Base-by-base conservation (phyloP, 2,888 invertebrate genomes). In the Lycocerus yunnanus region DNA sequence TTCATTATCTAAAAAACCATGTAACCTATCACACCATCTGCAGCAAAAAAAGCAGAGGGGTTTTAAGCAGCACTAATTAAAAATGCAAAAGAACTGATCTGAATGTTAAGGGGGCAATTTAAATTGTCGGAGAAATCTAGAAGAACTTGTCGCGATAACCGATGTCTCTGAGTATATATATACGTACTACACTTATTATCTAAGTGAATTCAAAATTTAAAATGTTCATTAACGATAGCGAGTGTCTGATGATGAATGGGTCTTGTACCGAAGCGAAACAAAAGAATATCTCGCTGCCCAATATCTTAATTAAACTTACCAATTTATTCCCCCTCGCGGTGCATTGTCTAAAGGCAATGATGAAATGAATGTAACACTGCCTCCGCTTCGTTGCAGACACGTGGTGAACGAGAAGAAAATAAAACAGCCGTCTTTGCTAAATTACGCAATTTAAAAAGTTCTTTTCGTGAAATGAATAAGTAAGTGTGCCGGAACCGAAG, bases 241-340 rank as follows among this genome's bases (percentile, higher is more conserved):
- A 80, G 82, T 80, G 82, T 82, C 82, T 81, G 84, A 83, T 86
- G 86, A 86, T 85, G 85, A 83, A 86, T 86, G 83, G 85, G 83
- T 81, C 82, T 80, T 79, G 81, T 81, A 83, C 84, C 81, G 80
- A 82, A 82, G 81, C 83, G 85, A 87, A 86, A 87, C 86, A 87
- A 87, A 87, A 86, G 87, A 86, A 86, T 86, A 85, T 84, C 85
- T 85, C 84, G 82, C 84, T 85, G 86, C 83, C 86, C 86, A 86
- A 87, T 87, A 88, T 88, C 87, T 88, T 88, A 88, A 88, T 88
- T 88, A 88, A 88, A 88, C 83, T 87, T 85, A 86, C 87, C 87
- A 87, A 88, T 88, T 88, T 87, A 86, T 87, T 86, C 85, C 84
- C n/a, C 85, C 83, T 72, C 70, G 68, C 63, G 63, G 63, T 71